Conservation (phyloP, 2,113 vertebrate genomes). For the Coturnix japonica region DNA sequence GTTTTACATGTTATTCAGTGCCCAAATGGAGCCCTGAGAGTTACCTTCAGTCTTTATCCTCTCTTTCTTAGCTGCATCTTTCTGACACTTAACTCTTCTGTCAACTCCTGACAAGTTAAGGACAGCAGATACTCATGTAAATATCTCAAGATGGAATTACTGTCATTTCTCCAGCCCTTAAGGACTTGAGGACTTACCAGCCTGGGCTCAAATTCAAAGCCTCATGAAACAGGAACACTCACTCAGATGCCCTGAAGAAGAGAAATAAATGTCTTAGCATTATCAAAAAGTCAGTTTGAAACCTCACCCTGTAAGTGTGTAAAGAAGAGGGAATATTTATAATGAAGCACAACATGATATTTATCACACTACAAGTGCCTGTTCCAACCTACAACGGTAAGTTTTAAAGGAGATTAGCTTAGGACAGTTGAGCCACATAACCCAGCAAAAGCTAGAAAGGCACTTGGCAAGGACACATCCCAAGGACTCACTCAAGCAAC, state of each 20-base stretch:
- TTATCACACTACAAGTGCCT: background rate
- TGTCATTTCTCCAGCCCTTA: background rate
- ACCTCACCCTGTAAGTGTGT: background rate
- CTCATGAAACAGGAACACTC: slow-evolving; percentile 37
- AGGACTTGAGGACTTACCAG: slow-evolving; percentile 53
- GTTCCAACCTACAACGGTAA: background rate
- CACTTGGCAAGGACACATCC: background rate
- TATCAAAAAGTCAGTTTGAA: background rate
- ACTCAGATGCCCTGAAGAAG: slow-evolving; percentile 45
- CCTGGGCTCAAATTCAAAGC: slow-evolving; percentile 19
- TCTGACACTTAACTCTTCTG: background rate
- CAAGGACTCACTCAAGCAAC: background rate
- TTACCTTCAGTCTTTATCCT: background rate
- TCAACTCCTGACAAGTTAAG: background rate
- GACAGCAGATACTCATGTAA: background rate
- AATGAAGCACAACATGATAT: background rate
- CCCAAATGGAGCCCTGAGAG: background rate
- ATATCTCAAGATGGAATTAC: background rate
- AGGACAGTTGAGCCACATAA: background rate
- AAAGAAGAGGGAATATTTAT: background rate
- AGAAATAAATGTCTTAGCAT: slow-evolving; percentile 30
- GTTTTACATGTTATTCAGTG: background rate
- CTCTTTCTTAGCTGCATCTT: background rate
- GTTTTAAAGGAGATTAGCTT: background rate
- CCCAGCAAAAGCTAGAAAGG: background rate